Base-by-base conservation (phyloP, 2,113 vertebrate species). In the Eurystomus gularis region DNA sequence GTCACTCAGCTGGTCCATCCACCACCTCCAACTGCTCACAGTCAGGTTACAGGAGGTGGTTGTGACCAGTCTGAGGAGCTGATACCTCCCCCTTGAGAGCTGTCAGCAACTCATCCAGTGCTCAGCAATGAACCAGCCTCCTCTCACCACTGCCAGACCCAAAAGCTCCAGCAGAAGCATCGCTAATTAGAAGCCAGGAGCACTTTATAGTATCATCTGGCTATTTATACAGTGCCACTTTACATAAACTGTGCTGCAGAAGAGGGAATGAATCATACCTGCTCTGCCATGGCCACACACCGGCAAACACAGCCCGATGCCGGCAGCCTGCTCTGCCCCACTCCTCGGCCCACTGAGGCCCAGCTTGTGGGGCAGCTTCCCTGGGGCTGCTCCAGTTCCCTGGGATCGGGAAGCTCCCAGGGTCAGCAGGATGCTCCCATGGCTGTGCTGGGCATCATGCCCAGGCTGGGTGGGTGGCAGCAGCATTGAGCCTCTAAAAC, bases 201-300 rank as follows among this genome's bases (percentile, higher is more conserved):
- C 88, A 89, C 76, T 6, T 75, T 75, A 68, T 68, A 46, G 60
- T 58, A 73, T 96, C 83, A 84, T 55, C 90, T 82, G 88, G 85
- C 33, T 52, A 87, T 92, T 94, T 88, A 91, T 51, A 87, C 89
- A 61, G 87, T 37, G 61, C 80, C 91, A 93, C 70, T 97, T 96
- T 96, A 80, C 91, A 95, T 96, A 96, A 96, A 96, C 29, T 2
- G 21, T 87, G 20, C 83, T 90, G 94, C 86, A 78, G 69, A 9
- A 88, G 48, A 46, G 73, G 29, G 75, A 82, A 88, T 97, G 91
- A 97, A 90, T 96, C 96, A 95, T 77, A 79, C 69, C 93, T 96
- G 90, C 76, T 93, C 65, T 51, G 69, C 85, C 11, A 0, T 9
- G 82, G n/a, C 73, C 64, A 81, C 33, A 52, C 2, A 4, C 68